These are phyloP conservation scores for Eolophus roseicapilla DNA, from an alignment of 2,113 vertebrate genomes.

Conservation along the genomic window DNA sequence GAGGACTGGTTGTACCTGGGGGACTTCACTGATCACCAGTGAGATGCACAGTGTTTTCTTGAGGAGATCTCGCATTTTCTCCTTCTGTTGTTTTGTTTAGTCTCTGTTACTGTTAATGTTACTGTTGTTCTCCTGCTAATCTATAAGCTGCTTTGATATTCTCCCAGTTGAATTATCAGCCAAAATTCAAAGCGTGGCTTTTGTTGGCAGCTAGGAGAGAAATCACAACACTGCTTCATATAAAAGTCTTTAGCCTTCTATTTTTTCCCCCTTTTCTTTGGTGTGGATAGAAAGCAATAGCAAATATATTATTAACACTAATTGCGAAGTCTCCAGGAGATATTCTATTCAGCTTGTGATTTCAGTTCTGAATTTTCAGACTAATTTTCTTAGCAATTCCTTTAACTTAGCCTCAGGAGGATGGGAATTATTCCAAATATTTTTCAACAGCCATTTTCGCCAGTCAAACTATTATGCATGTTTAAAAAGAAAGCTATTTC, in stretches of 20 bases:
- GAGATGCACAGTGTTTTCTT: neutral
- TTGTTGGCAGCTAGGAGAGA: conserved; percentile 19
- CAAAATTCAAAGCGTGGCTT: neutral
- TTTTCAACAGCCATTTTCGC: neutral
- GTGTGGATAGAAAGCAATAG: neutral
- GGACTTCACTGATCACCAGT: neutral
- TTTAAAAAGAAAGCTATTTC: neutral
- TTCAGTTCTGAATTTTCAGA: neutral
- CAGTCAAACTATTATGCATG: neutral
- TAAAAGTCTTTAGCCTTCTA: neutral
- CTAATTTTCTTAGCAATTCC: neutral
- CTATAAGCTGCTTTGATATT: conserved; percentile 16
- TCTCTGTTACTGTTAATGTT: neutral
- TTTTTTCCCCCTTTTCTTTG: neutral
- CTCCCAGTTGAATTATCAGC: neutral
- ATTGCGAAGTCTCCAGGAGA: neutral
- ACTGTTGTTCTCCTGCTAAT: conserved; percentile 5
- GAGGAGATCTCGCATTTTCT: neutral
- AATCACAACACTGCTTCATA: neutral
- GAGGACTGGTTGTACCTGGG: neutral
- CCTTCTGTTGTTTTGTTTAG: neutral
- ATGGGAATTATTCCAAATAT: neutral
- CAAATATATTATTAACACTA: neutral
- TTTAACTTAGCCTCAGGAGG: neutral
- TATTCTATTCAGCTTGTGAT: neutral